Evolutionary conservation across 2,113 vertebrate genomes (phyloP), one percentile per base, ranked within the genome.

Genomic region (Notarius quadriscutis): DNA sequence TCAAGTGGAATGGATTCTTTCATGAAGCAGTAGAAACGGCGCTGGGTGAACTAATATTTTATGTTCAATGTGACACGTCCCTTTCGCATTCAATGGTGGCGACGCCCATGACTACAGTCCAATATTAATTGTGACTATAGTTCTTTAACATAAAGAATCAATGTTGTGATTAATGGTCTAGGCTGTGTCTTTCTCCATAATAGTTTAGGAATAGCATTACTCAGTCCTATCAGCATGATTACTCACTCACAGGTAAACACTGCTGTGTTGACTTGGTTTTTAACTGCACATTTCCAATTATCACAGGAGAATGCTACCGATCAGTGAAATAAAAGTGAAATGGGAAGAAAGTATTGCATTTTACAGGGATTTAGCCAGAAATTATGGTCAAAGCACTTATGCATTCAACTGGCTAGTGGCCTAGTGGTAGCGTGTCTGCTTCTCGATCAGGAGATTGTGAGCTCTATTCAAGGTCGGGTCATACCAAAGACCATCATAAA

Each of bases 171-270:
- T 53, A 83, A 67, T 53, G 25, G 18, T 51, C 1, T 12, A 50
- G 6, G 3, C 25, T 69, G 15, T 67, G 14, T 17, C 48, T 55
- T 41, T 27, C 65, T 55, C 7, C 22, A 55, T 84, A 69, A 84
- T 27, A 22, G 22, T 69, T 84, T 55, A 55, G 41, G 17, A 69
- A 69, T 69, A 69, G 25, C 20, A 83, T 67, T 83, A 85, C 25
- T 34, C 57, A 77, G 22, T 77, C 22, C 48, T 48, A 75, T 75
- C 71, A 74, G 83, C 55, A 74, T 77, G 30, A 85, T 63, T 85
- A 34, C 57, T 85, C 34, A 15, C 63, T 50, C 34, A 85, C 57
- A 77, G 22, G 72, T 77, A 77, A 62, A 77, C 71, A 62, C 84
- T 50, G 55, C 30, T 27, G 11, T 48, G 71, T 75, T 85, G 57